phyloP scores from a whole-genome alignment of 35 echinoderm and acorn worm genomes.

The Ophiothrix spiculata region DNA sequence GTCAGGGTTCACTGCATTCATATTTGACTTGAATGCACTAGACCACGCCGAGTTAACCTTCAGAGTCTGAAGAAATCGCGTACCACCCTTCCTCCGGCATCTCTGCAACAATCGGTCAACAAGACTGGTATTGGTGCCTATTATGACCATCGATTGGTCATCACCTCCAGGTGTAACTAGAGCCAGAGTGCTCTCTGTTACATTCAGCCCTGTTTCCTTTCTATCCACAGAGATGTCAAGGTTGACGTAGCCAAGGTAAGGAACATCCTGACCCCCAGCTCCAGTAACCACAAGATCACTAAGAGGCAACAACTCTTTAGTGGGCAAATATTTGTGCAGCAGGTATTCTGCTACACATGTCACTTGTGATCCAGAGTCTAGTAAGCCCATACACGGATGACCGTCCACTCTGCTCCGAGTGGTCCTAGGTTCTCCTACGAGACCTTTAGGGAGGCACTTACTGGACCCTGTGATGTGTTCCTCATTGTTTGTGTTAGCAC shows the following conservation, averaged over 20 bases:
- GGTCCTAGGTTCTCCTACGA: conserved; percentile 21
- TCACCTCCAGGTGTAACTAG: conserved; percentile 4
- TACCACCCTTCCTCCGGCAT: background rate
- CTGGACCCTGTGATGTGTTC: background rate
- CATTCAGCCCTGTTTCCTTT: background rate
- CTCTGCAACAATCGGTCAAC: background rate
- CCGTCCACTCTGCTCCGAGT: conserved; percentile 46
- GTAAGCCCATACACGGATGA: background rate
- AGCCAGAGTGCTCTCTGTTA: conserved; percentile 8
- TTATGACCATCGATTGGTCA: background rate
- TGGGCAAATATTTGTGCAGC: background rate
- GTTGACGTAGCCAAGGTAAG: conserved; percentile 38
- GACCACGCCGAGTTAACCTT: background rate
- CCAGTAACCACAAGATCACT: conserved; percentile 33
- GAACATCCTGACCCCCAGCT: conserved; percentile 33
- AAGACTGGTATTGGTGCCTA: conserved; percentile 31
- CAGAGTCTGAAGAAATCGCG: background rate
- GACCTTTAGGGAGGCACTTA: background rate
- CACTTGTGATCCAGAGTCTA: conserved; percentile 60
- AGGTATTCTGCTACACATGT: conserved; percentile 23
- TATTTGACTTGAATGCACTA: background rate
- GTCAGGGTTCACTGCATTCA: background rate
- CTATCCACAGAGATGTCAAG: background rate
- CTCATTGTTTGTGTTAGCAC: background rate
- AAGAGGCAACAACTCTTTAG: conserved; percentile 22